Base-by-base conservation (phyloP, 1,140 invertebrate species). In the Drosophila ohnishii region DNA sequence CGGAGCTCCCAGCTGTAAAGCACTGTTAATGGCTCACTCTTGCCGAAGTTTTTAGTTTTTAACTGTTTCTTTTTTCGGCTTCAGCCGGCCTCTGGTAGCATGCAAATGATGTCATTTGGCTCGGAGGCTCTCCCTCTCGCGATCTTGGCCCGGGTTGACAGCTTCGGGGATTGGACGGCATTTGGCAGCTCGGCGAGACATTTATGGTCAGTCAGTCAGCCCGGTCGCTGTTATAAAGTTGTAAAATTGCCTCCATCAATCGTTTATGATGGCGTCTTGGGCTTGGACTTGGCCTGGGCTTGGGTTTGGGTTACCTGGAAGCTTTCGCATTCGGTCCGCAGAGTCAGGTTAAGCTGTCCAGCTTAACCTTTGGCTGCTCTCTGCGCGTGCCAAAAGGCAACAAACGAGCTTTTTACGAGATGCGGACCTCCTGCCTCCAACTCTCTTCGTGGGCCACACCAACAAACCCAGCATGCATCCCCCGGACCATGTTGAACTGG, bases 381-480 rank as follows among this genome's bases (percentile, higher is more conserved):
- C 72, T 87, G 85, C 84, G 84, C 84, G 84, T 87, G 84, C 84
- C 84, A 87, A 88, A 87, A 75, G 76, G 77, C 84, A 80, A 88
- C 84, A 87, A 87, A 88, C 84, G 80, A 87, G 80, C 84, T 81
- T 86, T 85, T 86, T 86, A 86, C 82, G 78, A 86, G 75, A 51
- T 10, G 65, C 65, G 28, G 65, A 69, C 65, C 65, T 69, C 65
- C 65, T 69, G 65, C 65, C 65, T 53, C 65, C 45, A 53, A 16
- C 65, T 66, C 65, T 69, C 61, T 39, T 70, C 70, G 59, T 65
- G 75, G 80, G 80, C 77, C 74, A 75, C 75, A 69, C 67, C 83
- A 87, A 88, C 82, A 86, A 75, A 81, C 84, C 34, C 84, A 87
- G 84, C 84, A 88, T 88, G 84, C 59, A 75, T 73, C 73, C 84